These are phyloP conservation scores for Boleophthalmus pectinirostris DNA, from an alignment of 2,113 vertebrate genomes.

Conservation along the genomic window DNA sequence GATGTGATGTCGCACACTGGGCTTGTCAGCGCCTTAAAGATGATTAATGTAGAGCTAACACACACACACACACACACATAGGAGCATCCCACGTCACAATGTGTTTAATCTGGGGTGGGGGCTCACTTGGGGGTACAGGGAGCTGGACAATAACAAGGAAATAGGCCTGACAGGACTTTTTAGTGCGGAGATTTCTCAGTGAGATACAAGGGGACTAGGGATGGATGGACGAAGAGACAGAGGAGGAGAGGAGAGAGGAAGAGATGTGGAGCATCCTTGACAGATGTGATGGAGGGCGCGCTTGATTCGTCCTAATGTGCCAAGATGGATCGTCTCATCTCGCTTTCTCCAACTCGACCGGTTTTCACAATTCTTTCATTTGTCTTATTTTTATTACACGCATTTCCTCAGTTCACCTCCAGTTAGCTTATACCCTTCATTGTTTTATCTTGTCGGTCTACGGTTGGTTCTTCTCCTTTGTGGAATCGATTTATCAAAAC, in stretches of 20 bases:
- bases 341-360: constrained; percentile 42
- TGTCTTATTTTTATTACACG: constrained; percentile 20
- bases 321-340: constrained; percentile 96
- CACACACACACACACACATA: constrained; percentile 32
- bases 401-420: constrained; percentile 10
- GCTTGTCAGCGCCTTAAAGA: constrained; percentile 98
- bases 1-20: constrained; percentile 66
- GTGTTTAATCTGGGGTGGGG: constrained; percentile 77
- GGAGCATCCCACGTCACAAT: constrained; percentile 49
- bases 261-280: constrained; percentile 71
- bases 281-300: constrained; percentile 75
- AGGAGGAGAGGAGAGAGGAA: constrained; percentile 63
- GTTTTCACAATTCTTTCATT: constrained; percentile 23
- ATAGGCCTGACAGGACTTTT: constrained; percentile 99
- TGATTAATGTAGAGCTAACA: constrained; percentile 89
- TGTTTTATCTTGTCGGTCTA: background rate
- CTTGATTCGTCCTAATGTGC: constrained; percentile 82
- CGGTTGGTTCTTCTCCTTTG: constrained; percentile 14
- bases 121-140: constrained; percentile 30
- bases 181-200: constrained; percentile 96
- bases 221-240: constrained; percentile 57
- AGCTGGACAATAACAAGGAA: constrained; percentile 95
- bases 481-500: constrained; percentile 1
- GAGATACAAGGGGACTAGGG: constrained; percentile 80
- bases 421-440: background rate